phyloP scores from a whole-genome alignment of 2,113 vertebrate species.

The Paracanthobrama guichenoti region DNA sequence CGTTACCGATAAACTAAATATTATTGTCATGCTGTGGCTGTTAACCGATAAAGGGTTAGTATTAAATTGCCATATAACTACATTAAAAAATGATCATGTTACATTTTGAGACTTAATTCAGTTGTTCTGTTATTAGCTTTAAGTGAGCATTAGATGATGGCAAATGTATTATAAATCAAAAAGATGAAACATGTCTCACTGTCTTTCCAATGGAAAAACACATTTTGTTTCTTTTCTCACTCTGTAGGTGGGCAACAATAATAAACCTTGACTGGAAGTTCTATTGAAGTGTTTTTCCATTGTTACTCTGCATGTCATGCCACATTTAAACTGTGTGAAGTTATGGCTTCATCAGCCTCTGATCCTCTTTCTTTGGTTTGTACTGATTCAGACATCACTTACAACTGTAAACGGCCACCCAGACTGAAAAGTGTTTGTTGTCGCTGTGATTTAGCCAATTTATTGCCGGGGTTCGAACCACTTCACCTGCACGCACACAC shows the following conservation, averaged over 20 bases:
- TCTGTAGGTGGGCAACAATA: conserved; percentile 34
- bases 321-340: conserved; percentile 17
- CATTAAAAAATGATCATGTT: too few species aligned
- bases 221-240: conserved; percentile 1
- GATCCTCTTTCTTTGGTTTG: background rate
- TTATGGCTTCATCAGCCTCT: conserved; percentile 24
- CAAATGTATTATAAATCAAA: background rate
- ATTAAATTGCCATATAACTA: background rate
- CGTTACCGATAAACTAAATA: background rate
- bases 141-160: background rate
- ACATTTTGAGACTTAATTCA: too few species aligned
- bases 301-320: background rate
- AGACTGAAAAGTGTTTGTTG: background rate
- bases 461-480: background rate
- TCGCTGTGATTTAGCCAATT: background rate
- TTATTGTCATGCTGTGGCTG: background rate
- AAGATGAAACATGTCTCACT: background rate
- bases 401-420: conserved; percentile 4
- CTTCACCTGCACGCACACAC: conserved; percentile 6
- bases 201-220: background rate
- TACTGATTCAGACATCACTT: background rate
- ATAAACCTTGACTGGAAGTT: conserved; percentile 16
- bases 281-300: conserved; percentile 32
- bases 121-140: background rate
- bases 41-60: background rate